phyloP scores from a whole-genome alignment of 2,888 invertebrate species.

The Noctuana brunneofusca region DNA sequence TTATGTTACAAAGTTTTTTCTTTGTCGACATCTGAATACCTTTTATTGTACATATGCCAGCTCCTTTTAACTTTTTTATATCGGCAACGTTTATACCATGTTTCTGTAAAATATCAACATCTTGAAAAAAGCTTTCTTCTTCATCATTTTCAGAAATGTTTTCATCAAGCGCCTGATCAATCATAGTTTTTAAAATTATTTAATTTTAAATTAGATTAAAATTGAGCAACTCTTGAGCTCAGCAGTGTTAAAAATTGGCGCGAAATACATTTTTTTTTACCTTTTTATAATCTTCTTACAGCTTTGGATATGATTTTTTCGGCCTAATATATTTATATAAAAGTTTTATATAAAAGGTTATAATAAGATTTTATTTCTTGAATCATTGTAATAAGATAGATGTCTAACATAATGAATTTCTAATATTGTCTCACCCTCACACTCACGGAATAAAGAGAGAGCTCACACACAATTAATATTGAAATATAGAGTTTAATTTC shows the following conservation, averaged over 20 bases:
- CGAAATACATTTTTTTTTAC: background rate
- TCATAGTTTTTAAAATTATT: constrained; percentile 47
- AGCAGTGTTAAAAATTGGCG: background rate
- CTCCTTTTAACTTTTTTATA: constrained; percentile 88
- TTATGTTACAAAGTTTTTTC: constrained; percentile 87
- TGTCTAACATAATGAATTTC: no score
- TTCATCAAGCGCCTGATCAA: constrained; percentile 70
- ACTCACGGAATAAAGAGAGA: no score
- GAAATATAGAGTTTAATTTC: no score
- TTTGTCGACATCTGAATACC: constrained; percentile 91
- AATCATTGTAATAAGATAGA: no score
- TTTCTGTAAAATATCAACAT: constrained; percentile 86
- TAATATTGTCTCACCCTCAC: no score
- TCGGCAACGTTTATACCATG: constrained; percentile 88
- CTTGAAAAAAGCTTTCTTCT: constrained; percentile 88
- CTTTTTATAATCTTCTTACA: no score
- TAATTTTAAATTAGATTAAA: background rate
- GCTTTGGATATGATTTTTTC: no score
- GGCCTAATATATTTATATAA: no score
- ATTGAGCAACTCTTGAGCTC: no score
- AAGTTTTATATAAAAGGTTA: no score
- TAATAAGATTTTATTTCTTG: no score
- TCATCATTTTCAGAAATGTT: constrained; percentile 81
- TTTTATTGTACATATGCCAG: constrained; percentile 91
- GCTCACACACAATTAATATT: no score